Conservation (phyloP, 2,888 invertebrate species). For the Philaethria dido region DNA sequence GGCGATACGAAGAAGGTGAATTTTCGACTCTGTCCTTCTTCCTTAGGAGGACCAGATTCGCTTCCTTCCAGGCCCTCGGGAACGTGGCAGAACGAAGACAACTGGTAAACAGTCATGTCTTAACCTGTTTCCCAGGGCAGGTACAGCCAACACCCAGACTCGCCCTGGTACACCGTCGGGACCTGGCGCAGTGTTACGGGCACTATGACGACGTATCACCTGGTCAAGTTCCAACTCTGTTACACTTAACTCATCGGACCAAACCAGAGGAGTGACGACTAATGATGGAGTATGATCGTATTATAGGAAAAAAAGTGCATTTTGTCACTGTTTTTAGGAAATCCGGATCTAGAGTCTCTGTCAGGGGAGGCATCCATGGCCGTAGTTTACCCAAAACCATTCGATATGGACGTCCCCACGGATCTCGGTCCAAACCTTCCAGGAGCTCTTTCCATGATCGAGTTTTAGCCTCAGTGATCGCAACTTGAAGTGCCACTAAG, state of each 20-base stretch:
- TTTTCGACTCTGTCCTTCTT: too few species aligned
- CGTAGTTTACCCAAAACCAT: slow-evolving; percentile 37
- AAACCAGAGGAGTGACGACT: too few species aligned
- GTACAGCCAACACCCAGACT: not conserved
- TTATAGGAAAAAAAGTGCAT: slow-evolving; percentile 3
- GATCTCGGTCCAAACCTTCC: slow-evolving; percentile 26
- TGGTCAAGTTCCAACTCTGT: not conserved
- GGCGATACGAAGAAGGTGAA: too few species aligned
- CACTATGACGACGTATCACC: not conserved
- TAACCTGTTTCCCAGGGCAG: not conserved
- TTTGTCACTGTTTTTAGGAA: slow-evolving; percentile 9
- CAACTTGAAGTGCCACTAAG: slow-evolving; percentile 10
- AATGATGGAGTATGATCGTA: too few species aligned
- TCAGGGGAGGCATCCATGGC: slow-evolving; percentile 39
- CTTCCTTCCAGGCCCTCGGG: too few species aligned
- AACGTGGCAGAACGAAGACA: too few species aligned
- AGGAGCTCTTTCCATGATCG: slow-evolving; percentile 30
- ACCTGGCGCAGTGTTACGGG: not conserved
- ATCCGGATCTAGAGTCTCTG: slow-evolving; percentile 33
- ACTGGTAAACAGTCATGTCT: too few species aligned
- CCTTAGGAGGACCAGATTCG: too few species aligned
- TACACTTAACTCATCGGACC: too few species aligned
- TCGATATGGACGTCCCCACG: slow-evolving; percentile 39
- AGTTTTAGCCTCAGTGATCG: slow-evolving; percentile 29
- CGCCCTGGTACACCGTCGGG: not conserved